These are phyloP conservation scores for Operophtera brumata DNA, from an alignment of 2,888 invertebrate genomes.

Conservation along the genomic window DNA sequence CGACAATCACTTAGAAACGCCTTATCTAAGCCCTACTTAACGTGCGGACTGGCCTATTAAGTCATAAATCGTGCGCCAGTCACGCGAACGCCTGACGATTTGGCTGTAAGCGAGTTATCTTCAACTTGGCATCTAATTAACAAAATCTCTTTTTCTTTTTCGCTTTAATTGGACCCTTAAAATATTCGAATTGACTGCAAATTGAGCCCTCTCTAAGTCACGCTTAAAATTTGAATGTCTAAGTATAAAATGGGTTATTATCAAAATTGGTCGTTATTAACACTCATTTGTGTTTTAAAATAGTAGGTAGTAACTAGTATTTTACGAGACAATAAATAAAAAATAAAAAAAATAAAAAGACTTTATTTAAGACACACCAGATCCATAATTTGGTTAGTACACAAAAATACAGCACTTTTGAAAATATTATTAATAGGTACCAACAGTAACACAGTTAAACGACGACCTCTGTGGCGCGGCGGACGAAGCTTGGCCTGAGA, in stretches of 20 bases:
- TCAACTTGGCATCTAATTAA: slow-evolving; percentile 71
- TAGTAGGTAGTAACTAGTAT: too few species aligned
- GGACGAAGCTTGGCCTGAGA: too few species aligned
- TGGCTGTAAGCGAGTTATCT: slow-evolving; percentile 70
- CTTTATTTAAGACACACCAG: too few species aligned
- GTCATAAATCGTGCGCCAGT: slow-evolving; percentile 75
- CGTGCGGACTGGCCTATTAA: slow-evolving; percentile 76
- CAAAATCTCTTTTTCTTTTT: slow-evolving; percentile 50
- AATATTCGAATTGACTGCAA: slow-evolving; percentile 44
- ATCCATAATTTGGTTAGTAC: too few species aligned
- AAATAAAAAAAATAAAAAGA: too few species aligned
- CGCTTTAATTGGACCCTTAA: slow-evolving; percentile 46
- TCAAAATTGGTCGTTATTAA: slow-evolving; percentile 10
- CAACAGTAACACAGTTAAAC: too few species aligned
- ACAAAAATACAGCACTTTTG: too few species aligned
- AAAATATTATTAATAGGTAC: too few species aligned
- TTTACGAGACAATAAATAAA: too few species aligned
- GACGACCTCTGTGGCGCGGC: too few species aligned
- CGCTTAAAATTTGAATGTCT: slow-evolving; percentile 25
- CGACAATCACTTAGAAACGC: slow-evolving; percentile 80
- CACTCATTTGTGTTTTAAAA: too few species aligned
- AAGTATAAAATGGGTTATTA: slow-evolving; percentile 25
- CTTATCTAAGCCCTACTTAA: slow-evolving; percentile 80
- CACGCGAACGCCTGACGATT: slow-evolving; percentile 76
- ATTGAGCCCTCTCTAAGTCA: slow-evolving; percentile 35